Percentiles rank a stretch among this genome's conserved stretches.
These are phyloP conservation scores for Latheticus oryzae DNA, from an alignment of 2,888 invertebrate species.

Conservation along the genomic window DNA sequence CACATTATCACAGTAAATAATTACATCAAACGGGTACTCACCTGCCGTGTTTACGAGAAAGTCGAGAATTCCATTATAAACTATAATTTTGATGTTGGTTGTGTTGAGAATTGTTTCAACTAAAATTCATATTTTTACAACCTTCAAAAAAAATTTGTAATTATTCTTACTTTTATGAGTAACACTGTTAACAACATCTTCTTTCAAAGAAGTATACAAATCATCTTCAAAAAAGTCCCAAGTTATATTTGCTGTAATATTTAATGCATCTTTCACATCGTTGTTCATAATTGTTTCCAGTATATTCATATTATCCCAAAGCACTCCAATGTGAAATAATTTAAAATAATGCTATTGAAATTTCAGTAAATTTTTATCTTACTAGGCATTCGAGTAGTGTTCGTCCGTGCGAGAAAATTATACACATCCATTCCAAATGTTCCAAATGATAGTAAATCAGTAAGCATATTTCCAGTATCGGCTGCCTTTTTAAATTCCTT, in stretches of 20 bases:
- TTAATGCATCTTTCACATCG: slow-evolving; percentile 74
- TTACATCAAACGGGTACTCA: slow-evolving; percentile 47
- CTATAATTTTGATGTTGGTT: slow-evolving; percentile 75
- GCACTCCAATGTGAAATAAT: slow-evolving; percentile 10
- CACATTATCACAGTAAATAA: not conserved
- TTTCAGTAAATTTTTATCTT: slow-evolving; percentile 1
- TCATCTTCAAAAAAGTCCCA: slow-evolving; percentile 74
- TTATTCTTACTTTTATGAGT: slow-evolving; percentile 70
- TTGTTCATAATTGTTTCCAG: slow-evolving; percentile 77
- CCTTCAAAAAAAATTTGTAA: not conserved
- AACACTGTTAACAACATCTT: slow-evolving; percentile 80
- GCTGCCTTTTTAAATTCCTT: slow-evolving; percentile 74
- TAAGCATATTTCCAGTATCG: slow-evolving; percentile 66
- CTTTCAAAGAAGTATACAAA: slow-evolving; percentile 72
- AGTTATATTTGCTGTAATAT: slow-evolving; percentile 72
- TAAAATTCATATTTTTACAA: too few relatives aligned
- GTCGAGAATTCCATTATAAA: slow-evolving; percentile 85
- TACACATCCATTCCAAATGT: slow-evolving; percentile 22
- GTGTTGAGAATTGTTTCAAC: slow-evolving; percentile 78
- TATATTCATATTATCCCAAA: slow-evolving; percentile 9
- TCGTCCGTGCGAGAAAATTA: slow-evolving; percentile 35
- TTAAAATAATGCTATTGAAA: too few relatives aligned
- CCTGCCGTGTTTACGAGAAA: slow-evolving; percentile 87
- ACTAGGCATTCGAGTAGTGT: slow-evolving; percentile 18
- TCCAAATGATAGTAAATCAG: slow-evolving; percentile 14